Evolutionary conservation across 2,888 invertebrate genomes (phyloP), one percentile per base, ranked within the genome.

Genomic region (Desoria tigrina): DNA sequence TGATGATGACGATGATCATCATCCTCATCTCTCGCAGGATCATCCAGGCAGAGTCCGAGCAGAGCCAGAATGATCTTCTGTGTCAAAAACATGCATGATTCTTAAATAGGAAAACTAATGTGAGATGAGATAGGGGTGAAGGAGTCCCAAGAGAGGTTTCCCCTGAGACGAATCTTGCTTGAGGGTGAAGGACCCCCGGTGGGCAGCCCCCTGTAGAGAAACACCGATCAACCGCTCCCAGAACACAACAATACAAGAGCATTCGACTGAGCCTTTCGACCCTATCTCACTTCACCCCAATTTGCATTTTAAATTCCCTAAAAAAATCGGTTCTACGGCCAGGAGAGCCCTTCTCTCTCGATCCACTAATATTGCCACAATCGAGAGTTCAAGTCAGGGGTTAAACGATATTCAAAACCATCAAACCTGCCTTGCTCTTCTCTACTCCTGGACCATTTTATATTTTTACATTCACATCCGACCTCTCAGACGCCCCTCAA

Each of bases 221-320:
- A 69, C 69, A 69, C 69, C 66, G 67, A 69, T 69, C 61, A 72
- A 67, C 72, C 72, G 68, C 68, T 69, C 68, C 71, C 66, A 71
- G 64, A 58, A 64, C 64, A 68, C 62, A 71, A n/a, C n/a, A n/a
- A n/a, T n/a, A n/a, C n/a, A 63, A 64, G n/a, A n/a, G n/a, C 62
- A 53, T 64, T 57, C 53, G 64, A 63, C 58, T 58, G 66, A 64
- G n/a, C n/a, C n/a, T n/a, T n/a, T n/a, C n/a, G n/a, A n/a, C n/a
- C n/a, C n/a, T n/a, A n/a, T 69, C 65, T 69, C 63, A 66, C 64
- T 65, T 66, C 65, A 68, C 65, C 69, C 71, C 66, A 61, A 59
- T 66, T 69, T 65, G 69, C 66, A 71, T 71, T 69, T 69, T 66
- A 68, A 71, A 71, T 63, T 58, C 63, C 50, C 60, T 60, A 61